Base-by-base conservation (phyloP, 2,797 vertebrate species). In the Pseudomugil gertrudae region DNA sequence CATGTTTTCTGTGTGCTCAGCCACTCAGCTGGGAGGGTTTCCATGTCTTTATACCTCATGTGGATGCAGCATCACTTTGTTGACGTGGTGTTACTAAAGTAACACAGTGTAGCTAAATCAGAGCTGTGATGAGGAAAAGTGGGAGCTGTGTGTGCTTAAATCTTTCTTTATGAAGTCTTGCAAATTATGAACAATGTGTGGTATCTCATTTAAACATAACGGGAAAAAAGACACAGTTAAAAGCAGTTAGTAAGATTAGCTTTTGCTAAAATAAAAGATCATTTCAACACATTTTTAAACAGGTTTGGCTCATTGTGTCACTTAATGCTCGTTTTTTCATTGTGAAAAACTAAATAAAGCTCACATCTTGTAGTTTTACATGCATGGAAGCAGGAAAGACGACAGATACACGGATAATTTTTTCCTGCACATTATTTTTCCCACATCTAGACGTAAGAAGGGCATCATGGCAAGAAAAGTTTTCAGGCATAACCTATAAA, bases 401-500 rank as follows among this genome's bases (percentile, higher is more conserved):
- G 43, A 24, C 1, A 0, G 17, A 21, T 2, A 0, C 23, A 19
- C 45, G 58, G 29, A 48, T 2, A 10, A 3, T 6, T n/a, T 26
- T n/a, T 23, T 13, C 2, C 38, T 47, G 19, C 15, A 13, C 5
- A 14, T 26, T 43, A n/a, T 40, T 11, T 24, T 58, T 47, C 32
- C 57, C 30, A 19, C 58, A 69, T 29, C 26, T 47, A 74, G 55
- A 53, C 0, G 10, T 50, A 15, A 26, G 15, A 7, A 26, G 15
- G 54, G 59, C 26, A 66, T 1, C 47, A 30, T 66, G 30, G 52
- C 11, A 11, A 57, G 21, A 43, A 74, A 72, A 64, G 35, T 50
- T 43, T 63, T 19, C 66, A 69, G 62, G 52, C 48, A 48, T 67
- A 78, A 61, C 66, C 75, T 67, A 66, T 26, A 83, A 68, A 76